A percentile compares a stretch with the other conserved stretches of the same genome.
phyloP scores from a whole-genome alignment of 2,888 invertebrate genomes.

The Orthonychiurus folsomi region DNA sequence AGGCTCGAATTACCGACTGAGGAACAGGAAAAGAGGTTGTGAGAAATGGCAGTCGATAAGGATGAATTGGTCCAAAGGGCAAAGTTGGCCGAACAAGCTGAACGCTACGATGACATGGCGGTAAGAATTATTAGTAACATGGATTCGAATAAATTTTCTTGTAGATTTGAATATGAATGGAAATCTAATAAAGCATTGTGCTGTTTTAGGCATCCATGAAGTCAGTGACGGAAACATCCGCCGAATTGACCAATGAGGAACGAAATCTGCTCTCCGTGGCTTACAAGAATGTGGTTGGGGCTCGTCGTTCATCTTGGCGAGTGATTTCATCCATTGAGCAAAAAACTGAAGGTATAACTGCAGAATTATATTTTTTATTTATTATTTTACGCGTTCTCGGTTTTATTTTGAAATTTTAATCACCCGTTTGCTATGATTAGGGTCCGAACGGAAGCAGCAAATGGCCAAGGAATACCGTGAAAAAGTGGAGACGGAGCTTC shows the following conservation, averaged over 20 bases:
- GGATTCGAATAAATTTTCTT: too few species aligned
- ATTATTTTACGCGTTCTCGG: constrained; percentile 99
- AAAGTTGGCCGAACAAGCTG: too few species aligned
- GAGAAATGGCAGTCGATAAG: constrained; percentile 83
- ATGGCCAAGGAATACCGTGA: constrained; percentile 99
- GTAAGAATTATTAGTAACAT: too few species aligned
- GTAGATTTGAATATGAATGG: too few species aligned
- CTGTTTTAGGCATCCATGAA: constrained; percentile 89
- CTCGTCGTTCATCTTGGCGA: too few species aligned
- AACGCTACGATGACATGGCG: constrained; percentile 99
- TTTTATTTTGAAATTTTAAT: constrained; percentile 94
- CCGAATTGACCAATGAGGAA: constrained; percentile 95
- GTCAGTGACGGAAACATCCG: constrained; percentile 90
- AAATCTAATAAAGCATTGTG: too few species aligned
- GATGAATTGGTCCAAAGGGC: constrained; percentile 98
- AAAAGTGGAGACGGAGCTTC: constrained; percentile 98
- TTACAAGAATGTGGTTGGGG: too few species aligned
- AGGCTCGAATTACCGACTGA: too few species aligned
- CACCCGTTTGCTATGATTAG: constrained; percentile 98
- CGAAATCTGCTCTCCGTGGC: constrained; percentile 92
- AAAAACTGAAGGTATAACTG: too few species aligned
- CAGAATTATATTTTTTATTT: too few species aligned
- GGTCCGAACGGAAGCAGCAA: constrained; percentile 96
- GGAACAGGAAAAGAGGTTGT: too few species aligned
- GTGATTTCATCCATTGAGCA: too few species aligned